Evolutionary conservation across 2,797 vertebrate species (phyloP).

Genomic region (Spondyliosoma cantharus): DNA sequence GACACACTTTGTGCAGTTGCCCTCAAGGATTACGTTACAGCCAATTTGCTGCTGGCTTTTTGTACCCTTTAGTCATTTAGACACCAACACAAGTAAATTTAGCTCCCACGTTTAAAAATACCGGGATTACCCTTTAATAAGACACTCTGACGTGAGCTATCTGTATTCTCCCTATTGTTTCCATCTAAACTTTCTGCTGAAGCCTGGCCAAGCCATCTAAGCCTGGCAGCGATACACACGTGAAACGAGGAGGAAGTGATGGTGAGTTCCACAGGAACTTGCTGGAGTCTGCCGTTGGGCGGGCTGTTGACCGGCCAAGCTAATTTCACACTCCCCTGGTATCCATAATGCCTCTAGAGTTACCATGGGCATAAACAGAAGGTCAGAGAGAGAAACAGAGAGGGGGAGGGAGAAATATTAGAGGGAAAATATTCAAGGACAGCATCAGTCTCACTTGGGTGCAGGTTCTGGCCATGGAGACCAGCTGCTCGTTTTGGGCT

Average conservation of each 20-base stretch:
- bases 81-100: too few species aligned
- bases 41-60: too few species aligned
- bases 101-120: too few species aligned
- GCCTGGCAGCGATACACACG: constrained; percentile 47
- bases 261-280: constrained; percentile 73
- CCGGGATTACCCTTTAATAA: not conserved
- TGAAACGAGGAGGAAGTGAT: constrained; percentile 52
- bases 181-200: constrained; percentile 48
- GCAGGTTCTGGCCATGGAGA: constrained; percentile 61
- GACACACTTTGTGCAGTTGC: too few species aligned
- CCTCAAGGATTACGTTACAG: too few species aligned
- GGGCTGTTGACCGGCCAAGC: constrained; percentile 74
- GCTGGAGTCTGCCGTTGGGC: constrained; percentile 63
- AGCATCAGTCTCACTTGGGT: constrained; percentile 66
- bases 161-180: constrained; percentile 22
- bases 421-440: constrained; percentile 68
- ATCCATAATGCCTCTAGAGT: constrained; percentile 78
- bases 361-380: constrained; percentile 78
- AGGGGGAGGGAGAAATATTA: constrained; percentile 52
- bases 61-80: too few species aligned
- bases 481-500: constrained; percentile 66
- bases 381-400: constrained; percentile 70
- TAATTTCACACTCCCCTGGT: constrained; percentile 87
- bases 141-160: constrained; percentile 31
- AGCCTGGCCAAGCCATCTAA: constrained; percentile 43